Evolutionary conservation across 2,113 vertebrate species (phyloP).

Genomic region (Ptilonorhynchus violaceus): DNA sequence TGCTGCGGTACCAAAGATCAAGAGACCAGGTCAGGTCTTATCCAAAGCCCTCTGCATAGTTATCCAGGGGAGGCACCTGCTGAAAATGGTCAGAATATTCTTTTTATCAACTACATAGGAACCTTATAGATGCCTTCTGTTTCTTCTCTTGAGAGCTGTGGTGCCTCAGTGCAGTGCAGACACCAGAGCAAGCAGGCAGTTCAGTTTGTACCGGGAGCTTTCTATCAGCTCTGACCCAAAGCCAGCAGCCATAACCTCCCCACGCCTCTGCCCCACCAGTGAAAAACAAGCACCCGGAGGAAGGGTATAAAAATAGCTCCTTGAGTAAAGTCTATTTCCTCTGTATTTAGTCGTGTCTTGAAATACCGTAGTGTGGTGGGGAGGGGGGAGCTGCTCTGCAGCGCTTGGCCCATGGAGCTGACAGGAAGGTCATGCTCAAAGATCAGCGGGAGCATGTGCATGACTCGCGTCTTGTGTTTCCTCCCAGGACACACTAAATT

Average conservation of each 20-base stretch:
- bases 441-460: neutral
- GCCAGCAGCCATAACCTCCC: neutral
- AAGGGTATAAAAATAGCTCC: constrained; percentile 8
- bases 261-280: neutral
- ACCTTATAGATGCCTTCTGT: neutral
- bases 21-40: neutral
- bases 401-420: neutral
- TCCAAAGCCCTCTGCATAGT: neutral
- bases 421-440: constrained; percentile 31
- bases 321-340: neutral
- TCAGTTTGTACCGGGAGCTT: neutral
- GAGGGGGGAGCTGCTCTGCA: neutral
- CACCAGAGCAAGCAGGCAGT: neutral
- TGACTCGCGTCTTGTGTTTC: constrained; percentile 4
- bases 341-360: neutral
- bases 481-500: constrained; percentile 47
- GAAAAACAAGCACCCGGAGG: neutral
- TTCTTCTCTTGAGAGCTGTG: neutral
- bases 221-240: neutral
- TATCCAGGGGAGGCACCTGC: neutral
- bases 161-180: neutral
- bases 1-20: neutral
- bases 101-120: neutral
- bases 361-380: neutral
- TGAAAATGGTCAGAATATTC: neutral